Base-by-base conservation (phyloP, 2,797 vertebrate genomes). In the Microchirus variegatus region DNA sequence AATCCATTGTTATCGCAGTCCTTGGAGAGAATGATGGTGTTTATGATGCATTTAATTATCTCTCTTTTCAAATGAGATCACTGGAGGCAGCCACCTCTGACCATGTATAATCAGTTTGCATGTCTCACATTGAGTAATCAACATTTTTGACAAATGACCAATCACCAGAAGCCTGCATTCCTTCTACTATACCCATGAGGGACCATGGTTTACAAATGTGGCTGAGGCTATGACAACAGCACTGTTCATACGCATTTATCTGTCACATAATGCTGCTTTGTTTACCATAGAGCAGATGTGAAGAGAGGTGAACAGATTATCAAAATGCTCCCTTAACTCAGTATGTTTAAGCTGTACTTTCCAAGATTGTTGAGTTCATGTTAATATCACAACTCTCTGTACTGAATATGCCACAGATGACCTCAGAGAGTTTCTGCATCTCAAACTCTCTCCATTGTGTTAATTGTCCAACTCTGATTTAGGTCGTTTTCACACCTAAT, bases 11-110 rank as follows among this genome's bases (percentile, higher is more conserved):
- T 45, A 49, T 60, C 19, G 49, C 46, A 59, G 58, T 58, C 63
- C n/a, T 48, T 18, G 44, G 56, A 71, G 59, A 73, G 58, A 78
- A 61, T 17, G 56, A 41, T 51, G 41, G 56, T 54, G 11, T 83
- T 75, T 80, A 82, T 19, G 67, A 73, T 60, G 64, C 64, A 45
- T 88, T 83, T 83, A 69, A 84, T 89, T 78, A 75, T 71, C 70
- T 68, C 12, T 26, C 43, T 65, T 80, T 73, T 62, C 36, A 71
- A 80, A 84, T n/a, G n/a, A n/a, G 80, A 77, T 88, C 82, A 68
- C 35, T n/a, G 0, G 46, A 55, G 53, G 47, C 52, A 56, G 62
- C 78, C 66, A 64, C 55, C 64, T 84, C 48, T 69, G 76, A 74
- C 77, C 73, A 16, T 40, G 11, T 19, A 18, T 75, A 82, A 87